phyloP scores from a whole-genome alignment of 2,113 vertebrate species.

The Semnornis frantzii region DNA sequence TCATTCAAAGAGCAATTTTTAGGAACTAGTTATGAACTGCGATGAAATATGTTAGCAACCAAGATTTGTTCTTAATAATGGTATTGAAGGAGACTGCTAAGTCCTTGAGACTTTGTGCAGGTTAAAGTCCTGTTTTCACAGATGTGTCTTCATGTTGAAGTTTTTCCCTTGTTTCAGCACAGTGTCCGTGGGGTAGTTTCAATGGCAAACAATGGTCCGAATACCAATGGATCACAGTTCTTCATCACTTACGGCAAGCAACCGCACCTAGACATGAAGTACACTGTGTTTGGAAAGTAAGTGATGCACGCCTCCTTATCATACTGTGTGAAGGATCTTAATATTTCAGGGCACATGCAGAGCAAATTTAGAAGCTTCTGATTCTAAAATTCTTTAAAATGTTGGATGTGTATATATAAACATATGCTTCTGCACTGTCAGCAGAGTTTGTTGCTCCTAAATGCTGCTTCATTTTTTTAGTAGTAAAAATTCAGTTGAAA shows the following conservation, averaged over 20 bases:
- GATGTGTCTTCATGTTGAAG: neutral
- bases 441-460: neutral
- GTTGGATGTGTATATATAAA: neutral
- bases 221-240: constrained; percentile 95
- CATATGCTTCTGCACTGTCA: neutral
- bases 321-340: neutral
- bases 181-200: constrained; percentile 95
- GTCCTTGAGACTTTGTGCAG: neutral
- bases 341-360: neutral
- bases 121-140: neutral
- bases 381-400: neutral
- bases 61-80: neutral
- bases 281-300: constrained; percentile 97
- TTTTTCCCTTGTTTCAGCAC: constrained; percentile 79
- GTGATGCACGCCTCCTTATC: constrained; percentile 12
- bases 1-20: neutral
- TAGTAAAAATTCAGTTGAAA: neutral
- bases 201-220: constrained; percentile 97
- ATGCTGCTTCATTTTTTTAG: neutral
- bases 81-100: neutral
- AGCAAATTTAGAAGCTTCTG: neutral
- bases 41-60: neutral
- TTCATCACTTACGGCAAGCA: constrained; percentile 98
- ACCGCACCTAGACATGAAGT: constrained; percentile 98
- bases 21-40: neutral